Conservation (phyloP, 1,140 invertebrate species). For the Magallana angulata region DNA sequence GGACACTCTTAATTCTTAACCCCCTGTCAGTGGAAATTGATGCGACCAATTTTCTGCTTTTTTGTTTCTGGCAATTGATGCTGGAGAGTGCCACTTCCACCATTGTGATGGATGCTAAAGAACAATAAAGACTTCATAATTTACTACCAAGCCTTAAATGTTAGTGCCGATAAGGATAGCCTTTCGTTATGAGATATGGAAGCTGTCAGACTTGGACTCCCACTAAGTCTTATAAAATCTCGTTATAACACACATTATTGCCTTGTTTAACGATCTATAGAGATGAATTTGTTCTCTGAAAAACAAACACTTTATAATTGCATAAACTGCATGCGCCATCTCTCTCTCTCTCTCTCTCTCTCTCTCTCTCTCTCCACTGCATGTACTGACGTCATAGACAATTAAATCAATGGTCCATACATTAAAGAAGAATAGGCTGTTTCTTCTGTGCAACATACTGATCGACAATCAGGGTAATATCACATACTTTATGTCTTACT, state of each 20-base stretch:
- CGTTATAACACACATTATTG: constrained; percentile 11
- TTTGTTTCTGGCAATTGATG: background rate
- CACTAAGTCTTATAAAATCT: background rate
- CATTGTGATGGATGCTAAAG: constrained; percentile 11
- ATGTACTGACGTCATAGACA: no score
- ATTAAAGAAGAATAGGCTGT: no score
- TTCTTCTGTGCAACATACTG: no score
- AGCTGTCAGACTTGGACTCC: background rate
- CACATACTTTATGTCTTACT: no score
- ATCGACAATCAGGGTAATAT: no score
- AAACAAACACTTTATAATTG: background rate
- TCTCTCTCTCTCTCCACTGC: no score
- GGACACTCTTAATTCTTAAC: background rate
- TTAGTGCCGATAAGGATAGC: background rate
- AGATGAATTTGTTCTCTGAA: background rate
- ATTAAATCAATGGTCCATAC: no score
- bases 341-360: no score
- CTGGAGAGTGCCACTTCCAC: background rate
- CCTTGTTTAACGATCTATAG: background rate
- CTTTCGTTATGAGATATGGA: constrained; percentile 14
- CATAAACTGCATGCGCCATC: no score
- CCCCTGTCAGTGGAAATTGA: background rate
- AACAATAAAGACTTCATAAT: background rate
- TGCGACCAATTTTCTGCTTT: background rate
- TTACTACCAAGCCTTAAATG: background rate